Evolutionary conservation across 2,113 vertebrate genomes (phyloP), one percentile per base, ranked within the genome.

Genomic region (Thunnus thynnus): DNA sequence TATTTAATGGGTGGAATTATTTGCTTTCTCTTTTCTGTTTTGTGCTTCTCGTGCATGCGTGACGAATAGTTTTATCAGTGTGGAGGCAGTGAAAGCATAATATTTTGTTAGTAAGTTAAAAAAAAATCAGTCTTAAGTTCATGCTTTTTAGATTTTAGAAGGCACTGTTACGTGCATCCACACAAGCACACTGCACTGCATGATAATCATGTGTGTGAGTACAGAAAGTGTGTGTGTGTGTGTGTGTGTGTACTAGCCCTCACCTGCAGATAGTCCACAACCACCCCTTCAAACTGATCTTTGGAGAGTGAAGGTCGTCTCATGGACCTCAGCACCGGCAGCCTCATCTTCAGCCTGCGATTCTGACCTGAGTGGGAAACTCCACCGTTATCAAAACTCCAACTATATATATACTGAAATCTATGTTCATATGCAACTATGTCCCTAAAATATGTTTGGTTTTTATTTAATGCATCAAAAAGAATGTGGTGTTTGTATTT

Each of bases 201-300:
- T 32, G 30, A 32, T 32, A 32, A 22, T 22, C 30, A 7, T 36
- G 54, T 25, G 25, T 46, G 18, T 41, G 56, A 20, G 50, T 54
- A 14, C 30, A 22, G 22, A 22, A 22, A 22, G 12, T 65, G 47
- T 70, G 51, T 17, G 68, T 11, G 5, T 66, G 3, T 16, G 25
- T 69, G 3, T 16, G 25, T 64, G 46, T 36, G 32, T 66, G n/a
- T 30, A 9, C 47, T 14, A 4, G 32, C 17, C 11, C 76, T 85
- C 48, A 97, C 97, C 95, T 96, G 95, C 92, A 96, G 87, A 88
- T 95, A 96, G 88, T 97, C 97, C 90, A 97, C 96, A 20, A 96
- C 95, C 82, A 97, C 96, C 41, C 96, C 96, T 92, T 97, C 97
- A 91, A 96, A 96, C 93, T 96, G 96, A 79, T 97, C 96, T 91